phyloP scores from a whole-genome alignment of 2,888 invertebrate species.

The Trachelus iudaicus region DNA sequence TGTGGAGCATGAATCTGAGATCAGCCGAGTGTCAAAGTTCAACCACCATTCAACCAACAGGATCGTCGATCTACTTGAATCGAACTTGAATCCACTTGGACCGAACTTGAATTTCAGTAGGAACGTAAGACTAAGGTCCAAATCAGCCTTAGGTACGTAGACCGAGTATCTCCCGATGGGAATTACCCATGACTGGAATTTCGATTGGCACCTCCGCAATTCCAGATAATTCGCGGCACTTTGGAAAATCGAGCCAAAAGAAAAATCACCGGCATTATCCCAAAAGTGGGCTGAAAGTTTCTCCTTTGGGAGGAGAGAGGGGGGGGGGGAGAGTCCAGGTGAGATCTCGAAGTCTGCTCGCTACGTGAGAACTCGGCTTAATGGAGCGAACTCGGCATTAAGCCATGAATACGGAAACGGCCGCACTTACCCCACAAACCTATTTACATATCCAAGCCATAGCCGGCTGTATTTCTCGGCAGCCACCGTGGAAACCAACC shows the following conservation, averaged over 20 bases:
- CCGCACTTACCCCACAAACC: constrained; percentile 35
- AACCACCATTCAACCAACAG: background rate
- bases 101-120: background rate
- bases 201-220: background rate
- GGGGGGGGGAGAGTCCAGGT: background rate
- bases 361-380: constrained; percentile 29
- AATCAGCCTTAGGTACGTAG: background rate
- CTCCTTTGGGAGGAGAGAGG: background rate
- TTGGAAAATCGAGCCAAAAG: background rate
- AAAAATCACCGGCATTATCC: background rate
- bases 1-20: background rate
- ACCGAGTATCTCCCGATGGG: background rate
- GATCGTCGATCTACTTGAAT: background rate
- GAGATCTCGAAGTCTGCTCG: constrained; percentile 15
- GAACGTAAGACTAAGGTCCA: background rate
- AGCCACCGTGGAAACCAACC: background rate
- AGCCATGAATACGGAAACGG: constrained; percentile 37
- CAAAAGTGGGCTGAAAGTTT: constrained; percentile 1
- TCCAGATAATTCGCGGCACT: background rate
- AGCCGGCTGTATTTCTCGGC: background rate
- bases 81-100: background rate
- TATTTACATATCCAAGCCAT: constrained; percentile 33
- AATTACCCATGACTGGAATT: background rate
- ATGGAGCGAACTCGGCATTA: constrained; percentile 35
- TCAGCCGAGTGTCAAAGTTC: background rate